Evolutionary conservation across 2,888 invertebrate genomes (phyloP).

Genomic region (Folsomia candida): DNA sequence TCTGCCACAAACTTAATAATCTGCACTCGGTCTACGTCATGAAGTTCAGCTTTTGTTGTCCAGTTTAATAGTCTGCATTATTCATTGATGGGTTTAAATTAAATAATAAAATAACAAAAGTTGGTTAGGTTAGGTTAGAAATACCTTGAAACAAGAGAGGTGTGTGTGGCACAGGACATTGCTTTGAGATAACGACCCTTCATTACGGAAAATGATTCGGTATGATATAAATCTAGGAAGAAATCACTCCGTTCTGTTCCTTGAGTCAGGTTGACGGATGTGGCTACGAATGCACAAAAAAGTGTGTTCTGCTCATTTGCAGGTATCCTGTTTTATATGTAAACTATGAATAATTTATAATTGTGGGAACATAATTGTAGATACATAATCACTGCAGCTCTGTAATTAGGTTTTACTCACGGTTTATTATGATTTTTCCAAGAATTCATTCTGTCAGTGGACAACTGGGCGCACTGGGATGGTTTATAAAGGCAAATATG

Average conservation of each 20-base stretch:
- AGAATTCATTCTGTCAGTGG: too few relatives aligned
- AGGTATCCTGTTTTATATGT: conserved; percentile 8
- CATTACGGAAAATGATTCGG: conserved; percentile 32
- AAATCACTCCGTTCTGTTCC: too few relatives aligned
- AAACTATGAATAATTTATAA: too few relatives aligned
- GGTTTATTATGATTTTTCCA: too few relatives aligned
- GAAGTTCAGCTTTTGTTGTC: conserved; percentile 29
- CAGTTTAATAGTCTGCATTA: conserved; percentile 23
- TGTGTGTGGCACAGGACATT: conserved; percentile 19
- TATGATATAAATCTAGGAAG: conserved; percentile 21
- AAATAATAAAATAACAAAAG: background rate
- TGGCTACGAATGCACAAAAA: conserved; percentile 24
- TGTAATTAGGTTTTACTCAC: too few relatives aligned
- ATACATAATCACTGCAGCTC: too few relatives aligned
- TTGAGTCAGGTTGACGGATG: background rate
- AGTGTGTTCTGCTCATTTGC: conserved; percentile 24
- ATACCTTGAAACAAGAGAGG: too few relatives aligned
- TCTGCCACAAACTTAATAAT: conserved; percentile 24
- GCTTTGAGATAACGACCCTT: conserved; percentile 31
- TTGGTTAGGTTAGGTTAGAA: too few relatives aligned
- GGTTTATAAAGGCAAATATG: conserved; percentile 18
- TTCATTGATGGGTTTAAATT: background rate
- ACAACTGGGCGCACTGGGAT: too few relatives aligned
- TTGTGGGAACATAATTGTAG: too few relatives aligned
- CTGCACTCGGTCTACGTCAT: conserved; percentile 33